Evolutionary conservation across 2,113 vertebrate genomes (phyloP).

Genomic region (Perca fluviatilis): DNA sequence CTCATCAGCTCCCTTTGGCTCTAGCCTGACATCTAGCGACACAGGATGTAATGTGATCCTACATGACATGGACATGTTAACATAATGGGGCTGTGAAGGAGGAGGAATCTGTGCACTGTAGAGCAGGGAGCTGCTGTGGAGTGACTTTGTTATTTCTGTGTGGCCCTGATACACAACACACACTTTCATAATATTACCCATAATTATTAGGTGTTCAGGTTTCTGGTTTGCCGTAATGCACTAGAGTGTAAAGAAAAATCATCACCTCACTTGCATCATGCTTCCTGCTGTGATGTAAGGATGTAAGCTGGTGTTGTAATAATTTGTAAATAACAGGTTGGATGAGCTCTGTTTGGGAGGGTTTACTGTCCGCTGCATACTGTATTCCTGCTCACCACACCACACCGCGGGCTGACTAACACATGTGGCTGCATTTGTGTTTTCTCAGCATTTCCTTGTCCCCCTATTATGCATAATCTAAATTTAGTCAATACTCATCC

Average conservation of each 20-base stretch:
- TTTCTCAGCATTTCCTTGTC: slow-evolving; percentile 52
- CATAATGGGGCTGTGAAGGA: slow-evolving; percentile 34
- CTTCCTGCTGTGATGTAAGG: slow-evolving; percentile 56
- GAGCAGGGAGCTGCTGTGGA: slow-evolving; percentile 8
- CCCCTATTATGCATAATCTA: slow-evolving; percentile 45
- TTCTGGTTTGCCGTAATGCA: slow-evolving; percentile 16
- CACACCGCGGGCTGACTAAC: slow-evolving; percentile 47
- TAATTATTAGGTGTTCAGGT: slow-evolving; percentile 19
- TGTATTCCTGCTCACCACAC: slow-evolving; percentile 23
- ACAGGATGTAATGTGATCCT: slow-evolving; percentile 61
- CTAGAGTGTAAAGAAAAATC: slow-evolving; percentile 32
- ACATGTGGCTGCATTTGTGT: slow-evolving; percentile 61
- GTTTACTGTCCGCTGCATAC: slow-evolving; percentile 7
- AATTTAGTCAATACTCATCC: slow-evolving; percentile 66
- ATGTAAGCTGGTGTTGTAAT: slow-evolving; percentile 28
- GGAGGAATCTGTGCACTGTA: slow-evolving; percentile 5
- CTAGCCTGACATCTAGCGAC: slow-evolving; percentile 84
- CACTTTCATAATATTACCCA: slow-evolving; percentile 5
- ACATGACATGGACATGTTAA: slow-evolving; percentile 58
- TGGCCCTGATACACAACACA: not conserved
- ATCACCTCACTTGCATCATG: slow-evolving; percentile 15
- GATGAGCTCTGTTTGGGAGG: slow-evolving; percentile 42
- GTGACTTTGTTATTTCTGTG: not conserved
- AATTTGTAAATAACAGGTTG: slow-evolving; percentile 59
- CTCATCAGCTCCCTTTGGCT: slow-evolving; percentile 69